A percentile compares a stretch with the other conserved stretches of the same genome.
Evolutionary conservation across 2,888 invertebrate genomes (phyloP).

Genomic region (Napeogenes inachia): DNA sequence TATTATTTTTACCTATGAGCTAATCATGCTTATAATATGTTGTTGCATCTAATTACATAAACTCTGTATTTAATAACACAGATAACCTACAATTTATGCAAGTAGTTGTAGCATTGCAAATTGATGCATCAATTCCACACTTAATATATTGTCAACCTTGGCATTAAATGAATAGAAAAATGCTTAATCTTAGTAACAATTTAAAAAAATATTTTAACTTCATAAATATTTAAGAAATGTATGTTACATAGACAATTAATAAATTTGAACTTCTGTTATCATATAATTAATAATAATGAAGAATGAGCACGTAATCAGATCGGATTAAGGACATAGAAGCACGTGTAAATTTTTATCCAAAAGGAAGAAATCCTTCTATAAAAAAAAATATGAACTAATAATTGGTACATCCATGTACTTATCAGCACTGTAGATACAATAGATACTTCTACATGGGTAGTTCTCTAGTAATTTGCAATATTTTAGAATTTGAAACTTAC

Average conservation of each 20-base stretch:
- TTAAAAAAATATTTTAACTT: not conserved
- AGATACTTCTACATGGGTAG: too few species aligned
- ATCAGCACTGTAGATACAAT: too few species aligned
- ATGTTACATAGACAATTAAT: too few species aligned
- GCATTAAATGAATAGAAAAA: not conserved
- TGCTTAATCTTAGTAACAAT: not conserved
- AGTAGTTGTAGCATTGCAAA: constrained; percentile 10
- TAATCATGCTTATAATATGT: not conserved
- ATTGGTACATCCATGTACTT: too few species aligned
- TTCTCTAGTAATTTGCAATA: too few species aligned
- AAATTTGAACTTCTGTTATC: too few species aligned
- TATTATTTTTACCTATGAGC: constrained; percentile 7
- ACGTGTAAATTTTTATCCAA: too few species aligned
- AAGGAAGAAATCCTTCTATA: too few species aligned
- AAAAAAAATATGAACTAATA: too few species aligned
- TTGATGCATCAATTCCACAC: constrained; percentile 5
- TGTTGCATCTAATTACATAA: constrained; percentile 8
- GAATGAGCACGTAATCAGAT: too few species aligned
- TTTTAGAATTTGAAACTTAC: constrained; percentile 37
- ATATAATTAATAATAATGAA: too few species aligned
- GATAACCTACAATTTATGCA: constrained; percentile 15
- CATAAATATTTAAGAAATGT: not conserved
- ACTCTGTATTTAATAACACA: constrained; percentile 12
- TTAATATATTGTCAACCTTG: constrained; percentile 3
- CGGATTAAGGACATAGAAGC: too few species aligned